Base-by-base conservation (phyloP, 2,888 invertebrate genomes). In the Bombylius discolor region DNA sequence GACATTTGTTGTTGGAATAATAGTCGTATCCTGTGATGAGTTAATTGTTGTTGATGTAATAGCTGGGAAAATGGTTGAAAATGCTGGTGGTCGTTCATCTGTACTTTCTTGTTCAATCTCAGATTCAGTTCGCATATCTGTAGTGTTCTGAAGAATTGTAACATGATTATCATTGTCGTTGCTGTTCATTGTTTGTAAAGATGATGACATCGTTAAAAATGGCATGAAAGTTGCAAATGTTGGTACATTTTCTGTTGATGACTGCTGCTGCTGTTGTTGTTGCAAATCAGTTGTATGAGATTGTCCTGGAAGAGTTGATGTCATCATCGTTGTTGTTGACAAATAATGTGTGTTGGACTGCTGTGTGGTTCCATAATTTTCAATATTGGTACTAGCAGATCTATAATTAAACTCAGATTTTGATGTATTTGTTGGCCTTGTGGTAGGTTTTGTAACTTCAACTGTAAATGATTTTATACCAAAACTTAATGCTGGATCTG, bases 401-500 rank as follows among this genome's bases (percentile, higher is more conserved):
- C 49, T 49, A 34, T 54, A 42, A 31, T 44, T 36, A 49, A 5
- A 14, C 11, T 45, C n/a, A 5, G 39, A 39, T n/a, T 34, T n/a
- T 23, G 55, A 50, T 39, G n/a, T 12, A 36, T 51, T 51, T 47
- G 42, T 14, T 46, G 59, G 55, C 52, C 61, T 62, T 34, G 57
- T 58, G 5, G 59, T 60, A 31, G 62, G 56, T 48, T 59, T 58
- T 42, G 61, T 61, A 42, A 63, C 59, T 57, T 63, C 62, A 51
- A 61, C 59, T 12, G 63, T 63, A 55, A 63, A 63, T 45, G 62
- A 63, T 47, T 59, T 60, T 46, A 63, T 63, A 45, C 45, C 45
- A 45, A 45, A 45, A 45, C 45, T 45, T 14, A 45, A 45, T 48
- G 55, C 36, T 31, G 39, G 32, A 34, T 55, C 55, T n/a, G 46